phyloP scores from a whole-genome alignment of 2,797 vertebrate species.

The Platalea minor region DNA sequence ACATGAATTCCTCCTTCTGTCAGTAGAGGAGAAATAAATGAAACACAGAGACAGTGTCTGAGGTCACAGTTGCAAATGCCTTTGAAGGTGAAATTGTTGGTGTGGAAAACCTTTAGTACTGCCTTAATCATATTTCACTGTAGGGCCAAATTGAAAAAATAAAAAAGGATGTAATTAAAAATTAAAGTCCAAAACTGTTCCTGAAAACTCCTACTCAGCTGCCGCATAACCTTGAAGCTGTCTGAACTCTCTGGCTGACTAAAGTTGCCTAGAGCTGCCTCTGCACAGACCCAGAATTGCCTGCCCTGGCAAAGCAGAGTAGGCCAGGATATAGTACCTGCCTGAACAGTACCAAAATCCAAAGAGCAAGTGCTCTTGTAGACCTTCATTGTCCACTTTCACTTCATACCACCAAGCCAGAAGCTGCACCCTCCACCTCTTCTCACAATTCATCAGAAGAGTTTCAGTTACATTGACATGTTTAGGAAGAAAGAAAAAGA shows the following conservation, averaged over 20 bases:
- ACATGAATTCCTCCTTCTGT: background rate
- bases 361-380: background rate
- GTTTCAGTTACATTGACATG: background rate
- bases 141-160: background rate
- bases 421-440: background rate
- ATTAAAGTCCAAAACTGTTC: background rate
- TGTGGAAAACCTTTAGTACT: conserved; percentile 29
- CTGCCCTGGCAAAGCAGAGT: background rate
- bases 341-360: background rate
- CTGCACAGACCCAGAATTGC: background rate
- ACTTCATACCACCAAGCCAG: background rate
- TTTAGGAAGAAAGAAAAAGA: background rate
- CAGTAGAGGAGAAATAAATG: background rate
- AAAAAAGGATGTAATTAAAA: background rate
- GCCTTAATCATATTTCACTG: conserved; percentile 9
- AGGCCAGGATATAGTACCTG: background rate
- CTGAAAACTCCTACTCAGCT: conserved; percentile 17
- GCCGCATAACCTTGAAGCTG: background rate
- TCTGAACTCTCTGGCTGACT: background rate
- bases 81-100: conserved; percentile 30
- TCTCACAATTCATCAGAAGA: background rate
- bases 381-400: background rate
- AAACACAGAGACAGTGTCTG: background rate
- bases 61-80: background rate
- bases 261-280: background rate